Conservation (phyloP, 2,888 invertebrate species). For the Paralinhomoeus sp. region DNA sequence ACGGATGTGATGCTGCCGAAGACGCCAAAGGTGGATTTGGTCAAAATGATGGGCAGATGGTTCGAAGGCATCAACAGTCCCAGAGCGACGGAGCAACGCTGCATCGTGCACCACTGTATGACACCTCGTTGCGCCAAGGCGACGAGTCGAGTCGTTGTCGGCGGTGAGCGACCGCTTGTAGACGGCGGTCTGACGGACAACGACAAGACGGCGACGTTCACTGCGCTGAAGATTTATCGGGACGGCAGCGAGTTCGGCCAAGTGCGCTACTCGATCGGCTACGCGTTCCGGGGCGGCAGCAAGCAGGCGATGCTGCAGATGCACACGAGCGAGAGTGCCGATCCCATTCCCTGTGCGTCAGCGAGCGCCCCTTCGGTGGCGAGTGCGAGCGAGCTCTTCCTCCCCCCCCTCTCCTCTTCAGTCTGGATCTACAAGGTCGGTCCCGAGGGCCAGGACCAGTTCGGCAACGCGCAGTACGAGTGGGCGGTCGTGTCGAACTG, state of each 20-base stretch:
- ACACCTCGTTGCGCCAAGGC: no score
- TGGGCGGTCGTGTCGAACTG: slow-evolving; percentile 24
- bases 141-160: no score
- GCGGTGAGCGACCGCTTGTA: no score
- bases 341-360: slow-evolving; percentile 23
- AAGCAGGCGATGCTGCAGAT: slow-evolving; percentile 25
- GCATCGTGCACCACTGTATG: slow-evolving; percentile 25
- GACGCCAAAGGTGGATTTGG: slow-evolving; percentile 21
- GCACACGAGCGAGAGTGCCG: slow-evolving; percentile 21
- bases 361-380: no score
- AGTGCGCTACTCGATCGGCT: slow-evolving; percentile 25
- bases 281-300: slow-evolving; percentile 25
- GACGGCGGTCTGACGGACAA: slow-evolving; percentile 25
- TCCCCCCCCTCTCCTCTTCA: slow-evolving; percentile 7
- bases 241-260: slow-evolving; percentile 25
- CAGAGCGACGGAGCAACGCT: slow-evolving; percentile 19
- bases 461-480: slow-evolving; percentile 26
- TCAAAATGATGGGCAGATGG: slow-evolving; percentile 26
- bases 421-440: slow-evolving; percentile 27
- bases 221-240: slow-evolving; percentile 25
- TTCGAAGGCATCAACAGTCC: slow-evolving; percentile 23
- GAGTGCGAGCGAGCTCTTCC: no score
- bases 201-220: slow-evolving; percentile 26
- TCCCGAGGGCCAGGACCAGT: slow-evolving; percentile 24
- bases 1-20: slow-evolving; percentile 23